Evolutionary conservation across 2,888 invertebrate species (phyloP), one percentile per base, ranked within the genome.

Genomic region (Callyntrura guangdongensis): DNA sequence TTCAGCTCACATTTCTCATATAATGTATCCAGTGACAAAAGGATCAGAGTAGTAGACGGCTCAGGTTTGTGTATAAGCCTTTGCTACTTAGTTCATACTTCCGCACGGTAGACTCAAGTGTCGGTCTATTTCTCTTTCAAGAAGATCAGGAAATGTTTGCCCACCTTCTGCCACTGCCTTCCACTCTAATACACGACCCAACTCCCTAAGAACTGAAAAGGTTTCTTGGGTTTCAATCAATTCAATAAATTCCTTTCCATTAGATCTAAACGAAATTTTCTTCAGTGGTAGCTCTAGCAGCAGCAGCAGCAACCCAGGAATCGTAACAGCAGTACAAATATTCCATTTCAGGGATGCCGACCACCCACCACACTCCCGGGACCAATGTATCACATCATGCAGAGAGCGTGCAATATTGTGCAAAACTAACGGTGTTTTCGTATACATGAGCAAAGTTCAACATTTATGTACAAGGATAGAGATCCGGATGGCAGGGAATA

Each of bases 321-420:
- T 27, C 36, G 47, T 61, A 82, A 47, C 61, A 82, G 22, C 72
- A 86, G 56, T 56, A 74, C 20, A 74, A 59, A 74, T 59, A 72
- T 74, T 86, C 74, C 85, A 74, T 20, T 45, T 36, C 6, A 36
- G 36, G 36, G 86, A 64, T n/a, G 53, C 81, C 59, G 53, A 61
- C 74, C 79, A 82, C 22, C 82, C 64, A 82, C 61, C 47, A 36
- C 82, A 77, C 82, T 22, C 47, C 49, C 87, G 81, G 79, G 77
- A 64, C 77, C 61, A 79, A 86, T 87, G 87, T 87, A 67, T 77
- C 45, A 86, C 67, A 59, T 59, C 72, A 72, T 9, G 74, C 25
- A 59, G 27, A 74, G 59, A 59, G 79, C 82, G 69, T 59, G 82
- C 82, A 82, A 88, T 88, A 88, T 88, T 88, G 88, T 88, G 88